phyloP scores from a whole-genome alignment of 2,113 vertebrate species.

The Pelvicachromis taeniatus region DNA sequence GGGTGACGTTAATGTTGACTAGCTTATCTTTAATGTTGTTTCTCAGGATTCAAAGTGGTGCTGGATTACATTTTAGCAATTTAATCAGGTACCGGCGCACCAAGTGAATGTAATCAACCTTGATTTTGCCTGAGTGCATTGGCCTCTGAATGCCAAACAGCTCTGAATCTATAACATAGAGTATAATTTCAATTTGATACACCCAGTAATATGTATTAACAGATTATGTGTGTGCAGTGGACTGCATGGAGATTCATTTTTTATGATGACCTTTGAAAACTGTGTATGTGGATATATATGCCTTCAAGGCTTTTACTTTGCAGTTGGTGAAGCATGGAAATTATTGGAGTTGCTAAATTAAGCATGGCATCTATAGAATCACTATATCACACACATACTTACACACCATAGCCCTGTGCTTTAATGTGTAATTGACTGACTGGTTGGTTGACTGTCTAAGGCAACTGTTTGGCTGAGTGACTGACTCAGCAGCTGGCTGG shows the following conservation, averaged over 20 bases:
- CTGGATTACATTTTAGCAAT: neutral
- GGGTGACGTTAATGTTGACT: neutral
- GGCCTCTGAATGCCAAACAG: neutral
- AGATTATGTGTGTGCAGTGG: neutral
- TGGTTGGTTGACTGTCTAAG: constrained; percentile 39
- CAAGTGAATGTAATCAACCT: constrained; percentile 5
- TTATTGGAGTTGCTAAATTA: constrained; percentile 26
- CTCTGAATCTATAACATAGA: neutral
- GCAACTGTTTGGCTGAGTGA: constrained; percentile 35
- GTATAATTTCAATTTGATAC: neutral
- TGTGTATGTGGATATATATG: neutral
- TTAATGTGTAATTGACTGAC: constrained; percentile 42
- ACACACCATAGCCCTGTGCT: neutral
- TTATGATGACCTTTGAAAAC: neutral
- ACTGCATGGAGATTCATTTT: neutral
- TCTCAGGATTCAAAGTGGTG: neutral
- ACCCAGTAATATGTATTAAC: neutral
- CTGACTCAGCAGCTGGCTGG: constrained; percentile 38
- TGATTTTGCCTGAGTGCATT: neutral
- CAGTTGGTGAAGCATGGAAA: neutral
- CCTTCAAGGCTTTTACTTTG: neutral
- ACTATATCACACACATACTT: neutral
- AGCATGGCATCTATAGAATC: constrained; percentile 9
- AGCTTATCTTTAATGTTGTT: neutral
- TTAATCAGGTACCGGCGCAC: neutral